Evolutionary conservation across 2,113 vertebrate genomes (phyloP).

Genomic region (Microcebus lehilahytsara): DNA sequence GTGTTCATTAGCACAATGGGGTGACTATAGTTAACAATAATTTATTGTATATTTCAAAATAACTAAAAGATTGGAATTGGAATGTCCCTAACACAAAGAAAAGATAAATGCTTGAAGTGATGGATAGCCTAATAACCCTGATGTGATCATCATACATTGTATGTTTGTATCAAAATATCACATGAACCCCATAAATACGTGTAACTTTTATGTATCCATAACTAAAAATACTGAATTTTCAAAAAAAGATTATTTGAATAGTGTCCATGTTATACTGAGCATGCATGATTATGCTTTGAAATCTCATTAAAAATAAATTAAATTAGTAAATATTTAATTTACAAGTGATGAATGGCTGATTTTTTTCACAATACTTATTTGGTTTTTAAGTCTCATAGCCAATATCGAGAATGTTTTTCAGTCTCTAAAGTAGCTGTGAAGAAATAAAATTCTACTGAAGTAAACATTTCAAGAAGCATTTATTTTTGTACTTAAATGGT

Average conservation of each 20-base stretch:
- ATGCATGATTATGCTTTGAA: not conserved
- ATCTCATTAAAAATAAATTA: not conserved
- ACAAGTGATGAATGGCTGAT: not conserved
- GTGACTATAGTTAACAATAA: too few relatives aligned
- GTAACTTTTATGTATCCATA: too few relatives aligned
- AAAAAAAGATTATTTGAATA: not conserved
- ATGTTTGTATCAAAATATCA: too few relatives aligned
- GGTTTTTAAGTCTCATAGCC: not conserved
- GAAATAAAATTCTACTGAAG: constrained; percentile 54
- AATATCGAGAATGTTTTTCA: not conserved
- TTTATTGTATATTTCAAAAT: too few relatives aligned
- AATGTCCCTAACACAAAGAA: too few relatives aligned
- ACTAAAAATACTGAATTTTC: not conserved
- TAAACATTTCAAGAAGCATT: constrained; percentile 55
- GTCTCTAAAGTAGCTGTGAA: not conserved
- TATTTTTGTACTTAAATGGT: constrained; percentile 57
- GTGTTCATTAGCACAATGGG: too few relatives aligned
- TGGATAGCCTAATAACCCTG: too few relatives aligned
- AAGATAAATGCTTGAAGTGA: too few relatives aligned
- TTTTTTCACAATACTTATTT: not conserved
- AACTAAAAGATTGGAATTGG: too few relatives aligned
- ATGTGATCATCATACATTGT: too few relatives aligned
- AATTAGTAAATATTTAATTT: constrained; percentile 27
- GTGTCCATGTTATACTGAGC: not conserved
- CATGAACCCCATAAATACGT: too few relatives aligned